phyloP scores from a whole-genome alignment of 2,797 vertebrate species.

The Chiroxiphia lanceolata region DNA sequence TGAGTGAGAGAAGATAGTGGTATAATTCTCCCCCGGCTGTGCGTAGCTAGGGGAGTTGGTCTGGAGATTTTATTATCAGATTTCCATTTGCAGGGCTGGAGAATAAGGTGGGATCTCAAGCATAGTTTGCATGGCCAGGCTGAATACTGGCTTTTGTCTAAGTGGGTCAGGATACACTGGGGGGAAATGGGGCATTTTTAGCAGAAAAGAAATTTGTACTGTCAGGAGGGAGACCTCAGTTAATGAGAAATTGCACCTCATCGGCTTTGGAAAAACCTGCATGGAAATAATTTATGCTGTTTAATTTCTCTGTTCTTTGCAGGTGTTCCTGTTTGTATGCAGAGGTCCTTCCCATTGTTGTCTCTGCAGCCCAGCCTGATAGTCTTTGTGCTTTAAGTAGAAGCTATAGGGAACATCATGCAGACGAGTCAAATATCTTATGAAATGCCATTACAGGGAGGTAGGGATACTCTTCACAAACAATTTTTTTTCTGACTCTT shows the following conservation, averaged over 20 bases:
- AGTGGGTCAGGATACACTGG: constrained; percentile 35
- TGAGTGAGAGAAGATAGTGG: background rate
- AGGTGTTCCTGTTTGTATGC: constrained; percentile 46
- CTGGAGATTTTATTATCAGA: constrained; percentile 24
- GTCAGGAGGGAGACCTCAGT: constrained; percentile 25
- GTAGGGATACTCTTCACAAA: background rate
- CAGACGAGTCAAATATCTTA: background rate
- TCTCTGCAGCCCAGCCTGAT: background rate
- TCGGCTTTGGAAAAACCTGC: constrained; percentile 20
- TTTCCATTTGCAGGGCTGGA: constrained; percentile 21
- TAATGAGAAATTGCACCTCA: constrained; percentile 32
- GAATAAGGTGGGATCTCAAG: background rate
- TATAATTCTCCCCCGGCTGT: background rate
- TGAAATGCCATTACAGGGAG: background rate
- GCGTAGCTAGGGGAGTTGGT: background rate
- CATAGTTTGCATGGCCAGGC: background rate
- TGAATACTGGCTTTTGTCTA: constrained; percentile 43
- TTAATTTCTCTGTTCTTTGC: constrained; percentile 56
- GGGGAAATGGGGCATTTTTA: background rate
- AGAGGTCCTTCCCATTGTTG: constrained; percentile 7
- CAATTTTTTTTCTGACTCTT: background rate
- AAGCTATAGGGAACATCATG: background rate
- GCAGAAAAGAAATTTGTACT: background rate
- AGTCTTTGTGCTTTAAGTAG: background rate
- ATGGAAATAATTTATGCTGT: constrained; percentile 32